Percentiles rank a stretch among this genome's conserved stretches.
These are phyloP conservation scores for Phylloscopus whistleri DNA, from an alignment of 2,113 vertebrate genomes.

Conservation along the genomic window DNA sequence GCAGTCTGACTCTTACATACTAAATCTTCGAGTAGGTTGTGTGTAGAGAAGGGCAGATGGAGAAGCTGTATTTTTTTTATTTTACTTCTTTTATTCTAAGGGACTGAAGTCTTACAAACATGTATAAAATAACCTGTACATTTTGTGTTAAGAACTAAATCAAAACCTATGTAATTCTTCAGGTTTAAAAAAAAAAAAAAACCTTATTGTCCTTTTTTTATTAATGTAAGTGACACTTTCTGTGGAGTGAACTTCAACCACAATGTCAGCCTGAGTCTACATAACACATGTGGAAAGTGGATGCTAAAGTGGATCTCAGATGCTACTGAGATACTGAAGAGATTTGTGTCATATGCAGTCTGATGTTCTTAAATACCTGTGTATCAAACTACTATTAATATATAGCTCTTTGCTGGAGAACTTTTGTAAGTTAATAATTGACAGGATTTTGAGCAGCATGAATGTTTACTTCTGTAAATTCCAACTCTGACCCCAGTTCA, in stretches of 20 bases:
- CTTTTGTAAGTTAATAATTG: neutral
- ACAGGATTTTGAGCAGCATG: neutral
- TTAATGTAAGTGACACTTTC: neutral
- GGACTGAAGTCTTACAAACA: neutral
- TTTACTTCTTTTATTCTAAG: slow-evolving; percentile 1
- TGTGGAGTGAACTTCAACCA: neutral
- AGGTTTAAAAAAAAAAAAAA: neutral
- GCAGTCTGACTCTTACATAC: neutral
- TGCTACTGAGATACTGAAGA: neutral
- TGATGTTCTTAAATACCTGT: neutral
- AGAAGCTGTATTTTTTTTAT: neutral
- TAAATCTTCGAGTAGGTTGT: neutral
- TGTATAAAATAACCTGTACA: neutral
- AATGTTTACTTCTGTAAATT: neutral
- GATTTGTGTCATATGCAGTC: neutral
- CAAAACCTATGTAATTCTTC: neutral
- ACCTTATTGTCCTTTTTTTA: neutral
- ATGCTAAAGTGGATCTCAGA: neutral
- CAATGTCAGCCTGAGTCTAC: neutral
- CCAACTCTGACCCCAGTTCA: neutral
- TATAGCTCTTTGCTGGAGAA: neutral
- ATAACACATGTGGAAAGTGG: neutral
- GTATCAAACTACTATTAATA: neutral
- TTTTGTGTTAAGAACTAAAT: neutral
- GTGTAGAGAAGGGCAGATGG: neutral